phyloP scores from a whole-genome alignment of 2,113 vertebrate genomes.

The Chascanopsetta lugubris region DNA sequence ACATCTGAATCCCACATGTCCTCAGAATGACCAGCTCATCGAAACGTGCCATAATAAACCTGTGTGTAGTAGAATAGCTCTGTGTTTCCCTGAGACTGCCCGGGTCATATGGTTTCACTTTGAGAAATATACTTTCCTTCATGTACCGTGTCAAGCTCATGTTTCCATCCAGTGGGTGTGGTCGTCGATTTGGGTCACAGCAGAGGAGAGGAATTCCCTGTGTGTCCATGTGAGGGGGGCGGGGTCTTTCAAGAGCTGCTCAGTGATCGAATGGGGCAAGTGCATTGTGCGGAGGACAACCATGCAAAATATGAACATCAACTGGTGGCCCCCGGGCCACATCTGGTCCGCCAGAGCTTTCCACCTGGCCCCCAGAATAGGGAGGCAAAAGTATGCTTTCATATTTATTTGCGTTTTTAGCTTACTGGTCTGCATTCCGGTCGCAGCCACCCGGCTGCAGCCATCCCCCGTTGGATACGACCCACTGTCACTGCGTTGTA shows the following conservation, averaged over 20 bases:
- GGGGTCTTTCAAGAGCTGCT: slow-evolving; percentile 66
- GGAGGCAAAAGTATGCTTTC: no score
- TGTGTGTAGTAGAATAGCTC: slow-evolving; percentile 40
- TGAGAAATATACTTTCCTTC: slow-evolving; percentile 74
- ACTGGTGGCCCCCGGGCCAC: no score
- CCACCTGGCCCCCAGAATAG: no score
- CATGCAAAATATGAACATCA: background rate
- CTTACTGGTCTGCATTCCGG: no score
- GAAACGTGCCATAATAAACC: slow-evolving; percentile 49
- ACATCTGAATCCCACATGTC: no score
- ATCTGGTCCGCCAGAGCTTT: no score
- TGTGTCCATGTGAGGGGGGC: slow-evolving; percentile 57
- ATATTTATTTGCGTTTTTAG: no score
- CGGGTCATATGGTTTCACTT: slow-evolving; percentile 83
- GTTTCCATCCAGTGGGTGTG: slow-evolving; percentile 78
- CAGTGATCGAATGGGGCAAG: slow-evolving; percentile 62
- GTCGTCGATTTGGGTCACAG: slow-evolving; percentile 79
- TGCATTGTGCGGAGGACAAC: slow-evolving; percentile 17
- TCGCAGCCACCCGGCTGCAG: no score
- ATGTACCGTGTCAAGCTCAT: slow-evolving; percentile 73
- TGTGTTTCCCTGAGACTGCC: slow-evolving; percentile 27
- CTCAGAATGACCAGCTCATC: slow-evolving; percentile 23
- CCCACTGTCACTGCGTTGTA: no score
- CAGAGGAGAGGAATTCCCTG: slow-evolving; percentile 72
- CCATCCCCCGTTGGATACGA: no score